A percentile compares a stretch with the other conserved stretches of the same genome.
These are phyloP conservation scores for Opisthograptis luteolata DNA, from an alignment of 2,888 invertebrate genomes.

Conservation along the genomic window DNA sequence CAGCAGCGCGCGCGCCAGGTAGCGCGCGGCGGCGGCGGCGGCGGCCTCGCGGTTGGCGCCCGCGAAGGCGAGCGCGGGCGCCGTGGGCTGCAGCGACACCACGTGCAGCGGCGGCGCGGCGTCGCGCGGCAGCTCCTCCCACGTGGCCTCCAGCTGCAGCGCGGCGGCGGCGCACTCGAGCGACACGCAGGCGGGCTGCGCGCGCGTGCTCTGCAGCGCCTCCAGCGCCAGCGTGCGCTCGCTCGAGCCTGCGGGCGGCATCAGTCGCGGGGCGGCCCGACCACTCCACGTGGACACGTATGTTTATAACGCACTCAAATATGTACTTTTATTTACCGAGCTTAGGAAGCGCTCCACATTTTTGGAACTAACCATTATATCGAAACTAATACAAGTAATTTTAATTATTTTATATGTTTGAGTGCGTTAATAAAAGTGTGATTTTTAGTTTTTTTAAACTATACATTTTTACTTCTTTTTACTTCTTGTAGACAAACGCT, in stretches of 20 bases:
- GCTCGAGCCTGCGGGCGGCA: background rate
- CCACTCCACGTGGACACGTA: too few species aligned
- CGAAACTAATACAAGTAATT: too few species aligned
- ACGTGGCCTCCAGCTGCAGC: conserved; percentile 34
- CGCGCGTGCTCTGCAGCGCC: conserved; percentile 44
- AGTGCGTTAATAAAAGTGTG: too few species aligned
- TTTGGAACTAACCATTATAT: too few species aligned
- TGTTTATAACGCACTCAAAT: too few species aligned
- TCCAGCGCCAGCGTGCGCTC: conserved; percentile 16
- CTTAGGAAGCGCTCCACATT: too few species aligned
- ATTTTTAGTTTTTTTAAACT: too few species aligned
- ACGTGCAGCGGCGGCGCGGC: conserved; percentile 39
- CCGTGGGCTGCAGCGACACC: conserved; percentile 20
- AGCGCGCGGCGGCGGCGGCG: conserved; percentile 44
- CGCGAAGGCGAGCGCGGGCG: conserved; percentile 44
- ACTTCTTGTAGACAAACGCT: too few species aligned
- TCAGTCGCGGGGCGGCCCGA: background rate
- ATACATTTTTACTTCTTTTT: too few species aligned
- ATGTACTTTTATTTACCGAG: too few species aligned
- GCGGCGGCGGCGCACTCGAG: conserved; percentile 46
- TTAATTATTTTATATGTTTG: too few species aligned
- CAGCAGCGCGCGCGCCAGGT: conserved; percentile 49
- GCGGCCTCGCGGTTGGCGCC: conserved; percentile 37
- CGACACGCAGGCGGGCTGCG: conserved; percentile 45
- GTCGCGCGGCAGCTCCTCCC: conserved; percentile 23